Evolutionary conservation across 2,888 invertebrate genomes (phyloP).

Genomic region (Lapara coniferarum): DNA sequence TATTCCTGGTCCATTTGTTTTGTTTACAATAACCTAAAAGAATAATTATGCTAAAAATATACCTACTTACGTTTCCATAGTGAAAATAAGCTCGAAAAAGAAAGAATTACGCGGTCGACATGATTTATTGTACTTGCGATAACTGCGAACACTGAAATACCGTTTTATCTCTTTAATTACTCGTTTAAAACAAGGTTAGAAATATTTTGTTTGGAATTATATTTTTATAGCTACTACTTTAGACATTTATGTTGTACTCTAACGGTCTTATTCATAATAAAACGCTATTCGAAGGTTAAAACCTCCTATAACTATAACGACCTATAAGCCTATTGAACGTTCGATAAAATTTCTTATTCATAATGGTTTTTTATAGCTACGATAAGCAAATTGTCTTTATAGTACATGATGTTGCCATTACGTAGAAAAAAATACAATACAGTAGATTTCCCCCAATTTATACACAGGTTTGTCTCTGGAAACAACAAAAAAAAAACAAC

Average conservation of each 20-base stretch:
- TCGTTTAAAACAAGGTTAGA: not conserved
- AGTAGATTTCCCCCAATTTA: too few relatives aligned
- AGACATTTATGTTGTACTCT: not conserved
- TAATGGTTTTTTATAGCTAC: too few relatives aligned
- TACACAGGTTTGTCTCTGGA: too few relatives aligned
- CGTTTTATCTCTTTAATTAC: slow-evolving; percentile 23
- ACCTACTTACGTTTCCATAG: not conserved
- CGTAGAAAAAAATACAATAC: too few relatives aligned
- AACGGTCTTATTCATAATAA: too few relatives aligned
- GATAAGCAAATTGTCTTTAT: too few relatives aligned
- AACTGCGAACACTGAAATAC: slow-evolving; percentile 13
- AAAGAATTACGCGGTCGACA: slow-evolving; percentile 9
- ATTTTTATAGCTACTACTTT: not conserved
- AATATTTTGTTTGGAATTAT: not conserved
- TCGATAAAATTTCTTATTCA: too few relatives aligned
- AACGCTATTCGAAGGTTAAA: too few relatives aligned
- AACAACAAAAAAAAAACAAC: too few relatives aligned
- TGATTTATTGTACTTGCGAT: slow-evolving; percentile 19
- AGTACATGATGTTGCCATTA: too few relatives aligned
- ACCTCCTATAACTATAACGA: too few relatives aligned
- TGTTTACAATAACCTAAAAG: not conserved
- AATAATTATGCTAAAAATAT: not conserved
- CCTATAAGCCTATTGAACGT: too few relatives aligned
- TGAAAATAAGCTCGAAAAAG: slow-evolving; percentile 3
- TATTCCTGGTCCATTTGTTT: not conserved